Evolutionary conservation across 2,113 vertebrate genomes (phyloP).

Genomic region (Daphoenositta chrysoptera): DNA sequence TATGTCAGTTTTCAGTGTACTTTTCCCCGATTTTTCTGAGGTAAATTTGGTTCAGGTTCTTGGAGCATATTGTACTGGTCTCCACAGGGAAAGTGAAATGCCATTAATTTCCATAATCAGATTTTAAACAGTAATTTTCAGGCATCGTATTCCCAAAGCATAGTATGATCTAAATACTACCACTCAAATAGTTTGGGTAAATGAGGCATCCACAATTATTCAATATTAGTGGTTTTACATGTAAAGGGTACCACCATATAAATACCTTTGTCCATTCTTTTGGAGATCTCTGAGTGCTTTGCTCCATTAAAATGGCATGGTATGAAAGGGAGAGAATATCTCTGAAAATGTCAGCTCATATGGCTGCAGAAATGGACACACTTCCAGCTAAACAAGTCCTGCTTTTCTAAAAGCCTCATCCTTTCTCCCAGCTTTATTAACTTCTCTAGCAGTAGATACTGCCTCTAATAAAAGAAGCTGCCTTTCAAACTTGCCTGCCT

Average conservation of each 20-base stretch:
- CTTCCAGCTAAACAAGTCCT: not conserved
- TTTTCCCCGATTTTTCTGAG: not conserved
- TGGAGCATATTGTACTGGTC: not conserved
- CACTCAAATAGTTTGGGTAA: not conserved
- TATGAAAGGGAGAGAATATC: not conserved
- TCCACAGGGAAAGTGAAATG: not conserved
- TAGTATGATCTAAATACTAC: not conserved
- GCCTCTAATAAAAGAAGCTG: not conserved
- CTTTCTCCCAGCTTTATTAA: conserved; percentile 19
- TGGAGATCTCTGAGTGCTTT: not conserved
- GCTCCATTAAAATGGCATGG: not conserved
- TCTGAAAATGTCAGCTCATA: not conserved
- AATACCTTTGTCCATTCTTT: not conserved
- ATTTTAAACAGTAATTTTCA: not conserved
- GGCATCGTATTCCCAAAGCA: not conserved
- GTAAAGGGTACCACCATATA: not conserved
- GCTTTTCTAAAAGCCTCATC: not conserved
- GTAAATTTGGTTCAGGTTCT: not conserved
- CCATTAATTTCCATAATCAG: not conserved
- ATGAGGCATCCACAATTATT: not conserved
- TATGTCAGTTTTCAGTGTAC: not conserved
- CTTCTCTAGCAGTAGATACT: not conserved
- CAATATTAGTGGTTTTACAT: not conserved
- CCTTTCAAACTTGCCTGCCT: not conserved
- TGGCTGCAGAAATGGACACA: not conserved